Evolutionary conservation across 2,888 invertebrate species (phyloP).

Genomic region (Drosophila nr. perissopoda): DNA sequence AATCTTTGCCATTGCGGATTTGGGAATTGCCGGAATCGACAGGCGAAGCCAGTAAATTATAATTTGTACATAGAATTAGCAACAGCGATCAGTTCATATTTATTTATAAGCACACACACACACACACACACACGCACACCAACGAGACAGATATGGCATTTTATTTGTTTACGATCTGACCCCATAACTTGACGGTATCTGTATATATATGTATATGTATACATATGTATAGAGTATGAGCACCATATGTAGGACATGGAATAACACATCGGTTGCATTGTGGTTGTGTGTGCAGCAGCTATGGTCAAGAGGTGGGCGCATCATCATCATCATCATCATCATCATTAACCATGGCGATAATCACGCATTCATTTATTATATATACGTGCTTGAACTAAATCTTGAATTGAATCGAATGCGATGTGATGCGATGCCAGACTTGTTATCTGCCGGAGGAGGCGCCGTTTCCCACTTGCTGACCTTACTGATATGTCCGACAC

Average conservation of each 20-base stretch:
- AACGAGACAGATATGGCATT: slow-evolving; percentile 43
- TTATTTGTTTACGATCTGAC: slow-evolving; percentile 72
- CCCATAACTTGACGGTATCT: slow-evolving; percentile 51
- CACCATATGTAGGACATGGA: slow-evolving; percentile 41
- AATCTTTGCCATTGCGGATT: slow-evolving; percentile 13
- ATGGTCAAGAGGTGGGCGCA: slow-evolving; percentile 25
- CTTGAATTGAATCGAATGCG: slow-evolving; percentile 46
- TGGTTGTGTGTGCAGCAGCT: not conserved
- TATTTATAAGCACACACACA: slow-evolving; percentile 36
- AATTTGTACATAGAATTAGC: slow-evolving; percentile 33
- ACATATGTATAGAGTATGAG: slow-evolving; percentile 12
- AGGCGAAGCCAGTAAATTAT: not conserved
- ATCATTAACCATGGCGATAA: slow-evolving; percentile 26
- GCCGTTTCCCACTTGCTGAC: slow-evolving; percentile 23
- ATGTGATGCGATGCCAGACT: slow-evolving; percentile 13
- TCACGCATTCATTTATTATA: slow-evolving; percentile 25
- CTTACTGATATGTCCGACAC: slow-evolving; percentile 39
- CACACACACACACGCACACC: not conserved
- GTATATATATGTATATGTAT: not conserved
- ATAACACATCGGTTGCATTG: slow-evolving; percentile 26
- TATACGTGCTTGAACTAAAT: slow-evolving; percentile 60
- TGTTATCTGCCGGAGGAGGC: slow-evolving; percentile 29
- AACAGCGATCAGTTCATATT: slow-evolving; percentile 34
- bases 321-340: slow-evolving; percentile 6
- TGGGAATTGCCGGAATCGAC: not conserved